Evolutionary conservation across 1,140 invertebrate species (phyloP).

Genomic region (Zaprionus nigranus): DNA sequence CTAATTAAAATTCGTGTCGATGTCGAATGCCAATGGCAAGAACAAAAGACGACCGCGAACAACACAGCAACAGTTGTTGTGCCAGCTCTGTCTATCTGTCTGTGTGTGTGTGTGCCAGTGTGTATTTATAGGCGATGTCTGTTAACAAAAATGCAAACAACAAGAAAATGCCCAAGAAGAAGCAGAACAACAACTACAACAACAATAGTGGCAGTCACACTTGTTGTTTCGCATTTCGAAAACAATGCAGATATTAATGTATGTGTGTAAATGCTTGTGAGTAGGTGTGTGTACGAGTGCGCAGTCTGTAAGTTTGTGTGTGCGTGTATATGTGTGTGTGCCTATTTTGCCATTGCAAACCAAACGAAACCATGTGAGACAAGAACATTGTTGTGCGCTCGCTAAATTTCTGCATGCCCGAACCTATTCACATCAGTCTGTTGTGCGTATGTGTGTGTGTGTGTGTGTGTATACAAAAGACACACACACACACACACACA

Average conservation of each 20-base stretch:
- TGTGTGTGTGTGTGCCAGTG: constrained; percentile 31
- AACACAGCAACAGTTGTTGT: constrained; percentile 49
- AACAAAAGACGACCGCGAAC: constrained; percentile 67
- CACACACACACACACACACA: background rate
- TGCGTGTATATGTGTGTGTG: background rate
- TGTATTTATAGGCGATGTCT: constrained; percentile 45
- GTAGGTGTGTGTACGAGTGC: constrained; percentile 6
- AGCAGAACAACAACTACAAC: constrained; percentile 6
- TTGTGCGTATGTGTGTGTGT: background rate
- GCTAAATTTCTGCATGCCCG: constrained; percentile 19
- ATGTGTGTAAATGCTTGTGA: constrained; percentile 6
- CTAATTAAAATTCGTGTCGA: constrained; percentile 76
- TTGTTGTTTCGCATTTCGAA: constrained; percentile 63
- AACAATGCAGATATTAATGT: constrained; percentile 19
- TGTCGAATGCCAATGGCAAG: constrained; percentile 79
- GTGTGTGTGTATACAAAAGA: background rate
- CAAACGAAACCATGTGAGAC: constrained; percentile 38
- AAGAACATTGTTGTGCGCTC: constrained; percentile 26
- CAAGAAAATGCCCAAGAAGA: background rate
- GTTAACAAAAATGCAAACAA: constrained; percentile 43
- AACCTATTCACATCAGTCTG: background rate
- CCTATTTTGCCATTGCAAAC: constrained; percentile 20
- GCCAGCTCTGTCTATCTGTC: constrained; percentile 42
- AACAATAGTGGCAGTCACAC: constrained; percentile 40
- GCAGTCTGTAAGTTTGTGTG: constrained; percentile 1